These are phyloP conservation scores for Nibea albiflora DNA, from an alignment of 2,113 vertebrate species.

Conservation along the genomic window DNA sequence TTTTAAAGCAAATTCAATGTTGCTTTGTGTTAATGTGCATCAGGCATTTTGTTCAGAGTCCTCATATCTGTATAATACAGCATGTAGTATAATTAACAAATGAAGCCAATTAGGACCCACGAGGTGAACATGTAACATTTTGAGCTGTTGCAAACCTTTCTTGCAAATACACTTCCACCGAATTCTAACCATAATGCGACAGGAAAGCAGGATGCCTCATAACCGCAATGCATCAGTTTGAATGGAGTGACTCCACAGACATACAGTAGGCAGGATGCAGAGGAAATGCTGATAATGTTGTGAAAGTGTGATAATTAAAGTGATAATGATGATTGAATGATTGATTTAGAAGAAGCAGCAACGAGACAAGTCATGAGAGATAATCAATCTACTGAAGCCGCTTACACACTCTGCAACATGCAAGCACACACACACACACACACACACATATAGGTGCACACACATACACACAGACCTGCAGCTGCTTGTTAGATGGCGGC, in stretches of 20 bases:
- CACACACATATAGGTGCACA: not conserved
- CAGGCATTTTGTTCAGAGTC: not conserved
- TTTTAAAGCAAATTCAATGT: not conserved
- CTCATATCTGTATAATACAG: not conserved
- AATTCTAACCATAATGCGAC: slow-evolving; percentile 26
- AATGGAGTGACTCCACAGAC: slow-evolving; percentile 42
- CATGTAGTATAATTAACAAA: not conserved
- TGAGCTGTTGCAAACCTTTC: not conserved
- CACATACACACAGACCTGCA: slow-evolving; percentile 34
- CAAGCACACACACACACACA: slow-evolving; percentile 19
- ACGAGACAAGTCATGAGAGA: not conserved
- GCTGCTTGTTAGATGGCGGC: slow-evolving; percentile 67
- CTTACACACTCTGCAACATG: slow-evolving; percentile 20
- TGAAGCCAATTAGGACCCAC: not conserved
- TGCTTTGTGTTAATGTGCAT: not conserved
- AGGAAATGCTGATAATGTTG: slow-evolving; percentile 36
- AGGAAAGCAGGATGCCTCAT: slow-evolving; percentile 57
- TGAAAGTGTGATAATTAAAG: slow-evolving; percentile 6
- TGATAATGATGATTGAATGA: too few relatives aligned
- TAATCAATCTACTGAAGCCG: not conserved
- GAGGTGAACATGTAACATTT: not conserved
- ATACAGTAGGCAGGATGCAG: slow-evolving; percentile 29
- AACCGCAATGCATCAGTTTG: slow-evolving; percentile 34
- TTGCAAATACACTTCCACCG: slow-evolving; percentile 8
- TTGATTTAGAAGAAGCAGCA: slow-evolving; percentile 4